These are phyloP conservation scores for Passer montanus DNA, from an alignment of 2,113 vertebrate species.

Conservation along the genomic window DNA sequence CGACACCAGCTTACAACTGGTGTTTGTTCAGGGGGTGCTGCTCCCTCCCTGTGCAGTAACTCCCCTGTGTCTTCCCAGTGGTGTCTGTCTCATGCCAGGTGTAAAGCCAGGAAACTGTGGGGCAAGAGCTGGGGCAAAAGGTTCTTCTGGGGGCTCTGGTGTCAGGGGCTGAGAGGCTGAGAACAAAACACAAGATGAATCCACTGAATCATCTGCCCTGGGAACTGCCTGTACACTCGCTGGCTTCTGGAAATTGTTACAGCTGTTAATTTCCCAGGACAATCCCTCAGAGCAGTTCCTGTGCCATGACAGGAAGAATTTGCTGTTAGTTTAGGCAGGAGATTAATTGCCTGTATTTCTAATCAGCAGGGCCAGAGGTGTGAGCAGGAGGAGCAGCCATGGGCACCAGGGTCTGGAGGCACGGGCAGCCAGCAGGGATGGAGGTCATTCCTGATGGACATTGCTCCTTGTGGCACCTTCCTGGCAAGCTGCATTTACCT, in stretches of 20 bases:
- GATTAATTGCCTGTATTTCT: background rate
- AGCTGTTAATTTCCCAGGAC: background rate
- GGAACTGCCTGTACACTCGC: background rate
- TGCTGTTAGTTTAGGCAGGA: background rate
- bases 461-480: background rate
- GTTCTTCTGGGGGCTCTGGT: background rate
- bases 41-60: background rate
- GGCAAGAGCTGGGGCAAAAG: background rate
- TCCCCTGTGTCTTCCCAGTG: fast-evolving
- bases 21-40: background rate
- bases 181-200: background rate
- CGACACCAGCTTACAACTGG: fast-evolving
- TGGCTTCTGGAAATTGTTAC: background rate
- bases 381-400: background rate
- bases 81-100: fast-evolving
- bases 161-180: background rate
- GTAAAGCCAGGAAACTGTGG: background rate
- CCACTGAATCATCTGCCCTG: background rate
- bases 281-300: background rate
- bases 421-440: fast-evolving
- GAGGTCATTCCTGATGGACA: fast-evolving
- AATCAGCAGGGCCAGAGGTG: background rate
- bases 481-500: background rate
- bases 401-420: background rate
- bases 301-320: background rate